phyloP scores from a whole-genome alignment of 2,888 invertebrate species.

The Gymnosoma rotundatum region DNA sequence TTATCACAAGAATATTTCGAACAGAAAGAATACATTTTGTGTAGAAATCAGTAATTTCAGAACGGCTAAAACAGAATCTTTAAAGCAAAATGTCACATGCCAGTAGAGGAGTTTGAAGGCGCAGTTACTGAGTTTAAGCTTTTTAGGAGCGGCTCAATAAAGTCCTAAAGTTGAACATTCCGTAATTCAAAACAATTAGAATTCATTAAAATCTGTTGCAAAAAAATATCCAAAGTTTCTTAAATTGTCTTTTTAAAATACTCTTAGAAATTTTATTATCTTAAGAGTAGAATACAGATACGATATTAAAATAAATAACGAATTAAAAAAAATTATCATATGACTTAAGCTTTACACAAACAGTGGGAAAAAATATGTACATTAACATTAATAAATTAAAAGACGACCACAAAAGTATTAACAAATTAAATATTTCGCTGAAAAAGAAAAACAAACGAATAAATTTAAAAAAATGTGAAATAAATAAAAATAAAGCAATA shows the following conservation, averaged over 20 bases:
- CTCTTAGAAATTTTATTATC: background rate
- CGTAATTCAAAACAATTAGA: too few species aligned
- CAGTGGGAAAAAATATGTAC: background rate
- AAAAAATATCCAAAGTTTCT: background rate
- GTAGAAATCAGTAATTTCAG: too few species aligned
- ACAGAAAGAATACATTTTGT: too few species aligned
- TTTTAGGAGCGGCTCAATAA: too few species aligned
- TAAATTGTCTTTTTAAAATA: background rate
- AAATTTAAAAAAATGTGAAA: background rate
- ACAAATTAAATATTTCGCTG: conserved; percentile 44
- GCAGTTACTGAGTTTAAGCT: too few species aligned
- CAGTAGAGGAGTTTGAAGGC: too few species aligned
- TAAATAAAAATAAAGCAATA: background rate
- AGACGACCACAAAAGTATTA: conserved; percentile 31
- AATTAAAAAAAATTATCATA: conserved; percentile 65
- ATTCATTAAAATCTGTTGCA: background rate
- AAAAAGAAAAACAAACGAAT: conserved; percentile 2
- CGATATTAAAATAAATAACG: conserved; percentile 31
- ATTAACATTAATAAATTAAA: background rate
- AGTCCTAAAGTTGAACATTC: too few species aligned
- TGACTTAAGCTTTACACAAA: conserved; percentile 62
- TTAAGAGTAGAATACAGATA: conserved; percentile 6
- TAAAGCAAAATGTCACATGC: too few species aligned
- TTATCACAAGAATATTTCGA: too few species aligned
- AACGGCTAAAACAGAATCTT: too few species aligned